These are phyloP conservation scores for Coenobita brevimanus DNA, from an alignment of 1,140 invertebrate genomes.

Conservation along the genomic window DNA sequence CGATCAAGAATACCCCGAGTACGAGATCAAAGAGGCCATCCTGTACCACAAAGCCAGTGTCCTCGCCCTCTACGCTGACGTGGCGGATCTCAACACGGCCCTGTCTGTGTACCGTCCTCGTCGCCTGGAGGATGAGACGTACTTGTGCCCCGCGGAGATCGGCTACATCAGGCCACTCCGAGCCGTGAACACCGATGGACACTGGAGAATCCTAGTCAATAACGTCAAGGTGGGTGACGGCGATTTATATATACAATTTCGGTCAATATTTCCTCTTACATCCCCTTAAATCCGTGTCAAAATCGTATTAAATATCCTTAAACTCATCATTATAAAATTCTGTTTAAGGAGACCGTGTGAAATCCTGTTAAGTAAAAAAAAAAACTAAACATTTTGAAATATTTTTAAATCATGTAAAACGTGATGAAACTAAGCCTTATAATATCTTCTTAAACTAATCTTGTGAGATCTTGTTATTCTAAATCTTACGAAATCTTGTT, in stretches of 20 bases:
- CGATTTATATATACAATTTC: neutral
- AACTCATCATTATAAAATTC: too few species aligned
- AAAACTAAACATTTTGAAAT: too few species aligned
- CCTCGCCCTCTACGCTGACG: slow-evolving; percentile 57
- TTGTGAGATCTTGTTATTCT: too few species aligned
- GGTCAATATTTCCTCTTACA: neutral
- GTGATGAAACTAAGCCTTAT: too few species aligned
- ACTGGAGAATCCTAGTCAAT: slow-evolving; percentile 70
- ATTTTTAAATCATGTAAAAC: too few species aligned
- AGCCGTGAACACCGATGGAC: slow-evolving; percentile 64
- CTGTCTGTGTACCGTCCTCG: slow-evolving; percentile 65
- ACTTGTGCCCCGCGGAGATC: slow-evolving; percentile 58
- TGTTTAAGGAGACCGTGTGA: too few species aligned
- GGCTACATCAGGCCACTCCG: slow-evolving; percentile 63
- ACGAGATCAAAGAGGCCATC: slow-evolving; percentile 29
- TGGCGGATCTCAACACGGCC: slow-evolving; percentile 54
- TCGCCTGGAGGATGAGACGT: slow-evolving; percentile 60
- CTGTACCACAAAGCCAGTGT: neutral
- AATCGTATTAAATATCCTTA: too few species aligned
- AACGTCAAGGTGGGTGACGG: slow-evolving; percentile 52
- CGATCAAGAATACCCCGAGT: slow-evolving; percentile 70
- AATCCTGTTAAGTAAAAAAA: too few species aligned
- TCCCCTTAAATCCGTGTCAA: too few species aligned
- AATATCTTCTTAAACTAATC: too few species aligned
- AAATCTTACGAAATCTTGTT: too few species aligned